Conservation (phyloP, 1,140 invertebrate genomes). For the Mizuhopecten yessoensis region DNA sequence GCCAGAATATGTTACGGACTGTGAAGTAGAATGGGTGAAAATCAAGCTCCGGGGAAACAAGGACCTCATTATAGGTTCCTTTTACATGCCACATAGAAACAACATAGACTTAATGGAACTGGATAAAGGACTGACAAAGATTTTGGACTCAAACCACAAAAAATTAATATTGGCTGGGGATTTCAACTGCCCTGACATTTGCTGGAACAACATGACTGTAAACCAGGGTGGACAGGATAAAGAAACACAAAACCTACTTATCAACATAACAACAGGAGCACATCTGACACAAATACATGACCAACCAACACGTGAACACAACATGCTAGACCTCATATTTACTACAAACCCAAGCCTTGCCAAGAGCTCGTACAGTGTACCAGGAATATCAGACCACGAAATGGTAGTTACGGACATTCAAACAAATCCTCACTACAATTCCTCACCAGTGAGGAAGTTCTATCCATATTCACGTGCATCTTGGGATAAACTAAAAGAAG, state of each 20-base stretch:
- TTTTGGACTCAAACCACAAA: neutral
- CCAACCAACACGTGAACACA: constrained; percentile 45
- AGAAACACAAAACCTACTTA: too few relatives aligned
- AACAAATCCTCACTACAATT: constrained; percentile 42
- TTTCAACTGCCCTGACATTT: constrained; percentile 52
- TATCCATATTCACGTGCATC: constrained; percentile 49
- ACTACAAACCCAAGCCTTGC: constrained; percentile 49
- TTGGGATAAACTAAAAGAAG: constrained; percentile 47
- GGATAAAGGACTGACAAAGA: constrained; percentile 46
- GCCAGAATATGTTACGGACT: constrained; percentile 44
- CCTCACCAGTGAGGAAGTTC: constrained; percentile 42
- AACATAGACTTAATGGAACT: constrained; percentile 44
- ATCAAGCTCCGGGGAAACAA: constrained; percentile 47
- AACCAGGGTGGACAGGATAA: too few relatives aligned
- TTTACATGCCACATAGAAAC: constrained; percentile 53
- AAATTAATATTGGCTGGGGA: constrained; percentile 31
- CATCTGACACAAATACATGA: constrained; percentile 46
- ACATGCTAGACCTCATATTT: constrained; percentile 42
- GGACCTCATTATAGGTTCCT: constrained; percentile 30
- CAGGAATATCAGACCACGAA: constrained; percentile 49
- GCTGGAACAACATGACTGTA: constrained; percentile 22
- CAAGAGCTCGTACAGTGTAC: constrained; percentile 53
- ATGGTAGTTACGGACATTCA: constrained; percentile 53
- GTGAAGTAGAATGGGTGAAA: constrained; percentile 58
- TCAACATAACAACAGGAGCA: too few relatives aligned